Percentiles rank a stretch among this genome's conserved stretches.
phyloP scores from a whole-genome alignment of 2,797 vertebrate genomes.

The Loris lydekkerianus region DNA sequence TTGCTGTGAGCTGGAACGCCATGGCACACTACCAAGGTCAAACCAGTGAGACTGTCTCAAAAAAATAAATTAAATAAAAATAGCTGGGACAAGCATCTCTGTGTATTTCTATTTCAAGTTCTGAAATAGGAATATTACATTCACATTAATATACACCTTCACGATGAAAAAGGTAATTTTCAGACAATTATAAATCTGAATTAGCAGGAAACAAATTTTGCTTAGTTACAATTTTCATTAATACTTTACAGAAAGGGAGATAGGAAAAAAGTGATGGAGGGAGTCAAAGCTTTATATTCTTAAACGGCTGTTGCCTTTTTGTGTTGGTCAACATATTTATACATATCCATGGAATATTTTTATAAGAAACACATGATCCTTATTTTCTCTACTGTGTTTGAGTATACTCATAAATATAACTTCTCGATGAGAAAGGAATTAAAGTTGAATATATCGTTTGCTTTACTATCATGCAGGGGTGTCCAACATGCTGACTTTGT shows the following conservation, averaged over 20 bases:
- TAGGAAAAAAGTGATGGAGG: not conserved
- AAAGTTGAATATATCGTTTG: not conserved
- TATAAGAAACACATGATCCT: constrained; percentile 1
- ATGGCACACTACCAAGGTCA: no score
- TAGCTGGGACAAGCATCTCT: not conserved
- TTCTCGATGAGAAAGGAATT: not conserved
- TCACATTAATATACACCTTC: not conserved
- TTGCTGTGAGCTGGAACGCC: no score
- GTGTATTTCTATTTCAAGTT: not conserved
- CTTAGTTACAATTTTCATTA: not conserved
- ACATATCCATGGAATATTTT: not conserved
- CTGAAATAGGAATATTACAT: not conserved
- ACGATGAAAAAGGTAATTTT: not conserved
- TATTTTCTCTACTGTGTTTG: not conserved
- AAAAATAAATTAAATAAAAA: not conserved
- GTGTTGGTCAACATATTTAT: not conserved
- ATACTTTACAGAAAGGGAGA: constrained; percentile 20
- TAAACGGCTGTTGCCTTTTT: not conserved
- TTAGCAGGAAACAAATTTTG: constrained; percentile 13
- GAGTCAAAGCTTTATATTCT: not conserved
- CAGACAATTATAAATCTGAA: constrained; percentile 58
- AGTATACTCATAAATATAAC: not conserved
- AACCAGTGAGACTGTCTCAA: no score
- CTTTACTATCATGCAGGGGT: not conserved
- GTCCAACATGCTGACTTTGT: no score